Percentiles rank a stretch among this genome's conserved stretches.
phyloP scores from a whole-genome alignment of 1,140 invertebrate genomes.

The Teleogryllus occipitalis region DNA sequence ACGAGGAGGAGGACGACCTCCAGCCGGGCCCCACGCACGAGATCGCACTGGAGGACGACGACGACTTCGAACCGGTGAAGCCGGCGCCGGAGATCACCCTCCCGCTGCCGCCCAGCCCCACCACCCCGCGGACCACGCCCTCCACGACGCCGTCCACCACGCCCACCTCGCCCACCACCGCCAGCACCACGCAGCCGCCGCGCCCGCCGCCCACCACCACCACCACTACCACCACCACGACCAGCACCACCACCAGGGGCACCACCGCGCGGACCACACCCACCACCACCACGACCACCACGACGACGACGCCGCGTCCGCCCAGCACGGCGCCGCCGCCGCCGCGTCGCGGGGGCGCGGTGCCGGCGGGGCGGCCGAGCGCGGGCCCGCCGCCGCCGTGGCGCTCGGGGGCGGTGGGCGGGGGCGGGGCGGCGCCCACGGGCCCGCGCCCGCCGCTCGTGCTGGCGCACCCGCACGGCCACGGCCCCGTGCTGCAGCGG shows the following conservation, averaged over 20 bases:
- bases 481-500: slow-evolving; percentile 35
- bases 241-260: not conserved
- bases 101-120: slow-evolving; percentile 27
- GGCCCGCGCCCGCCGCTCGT: slow-evolving; percentile 48
- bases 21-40: not conserved
- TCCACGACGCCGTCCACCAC: slow-evolving; percentile 27
- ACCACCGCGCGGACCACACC: not conserved
- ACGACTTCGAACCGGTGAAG: slow-evolving; percentile 25
- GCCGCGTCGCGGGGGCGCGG: slow-evolving; percentile 28
- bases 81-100: slow-evolving; percentile 7
- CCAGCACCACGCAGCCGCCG: slow-evolving; percentile 26
- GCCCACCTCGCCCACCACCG: slow-evolving; percentile 16
- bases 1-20: not conserved
- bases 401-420: not conserved
- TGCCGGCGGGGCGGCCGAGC: slow-evolving; percentile 33
- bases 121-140: slow-evolving; percentile 34
- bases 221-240: slow-evolving; percentile 25
- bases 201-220: slow-evolving; percentile 36
- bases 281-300: not conserved
- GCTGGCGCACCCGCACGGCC: not conserved
- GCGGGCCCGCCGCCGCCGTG: no score
- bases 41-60: slow-evolving; percentile 23
- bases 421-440: slow-evolving; percentile 25
- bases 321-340: not conserved
- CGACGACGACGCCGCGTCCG: not conserved